phyloP scores from a whole-genome alignment of 2,113 vertebrate genomes.

The Oreocharis arfaki region DNA sequence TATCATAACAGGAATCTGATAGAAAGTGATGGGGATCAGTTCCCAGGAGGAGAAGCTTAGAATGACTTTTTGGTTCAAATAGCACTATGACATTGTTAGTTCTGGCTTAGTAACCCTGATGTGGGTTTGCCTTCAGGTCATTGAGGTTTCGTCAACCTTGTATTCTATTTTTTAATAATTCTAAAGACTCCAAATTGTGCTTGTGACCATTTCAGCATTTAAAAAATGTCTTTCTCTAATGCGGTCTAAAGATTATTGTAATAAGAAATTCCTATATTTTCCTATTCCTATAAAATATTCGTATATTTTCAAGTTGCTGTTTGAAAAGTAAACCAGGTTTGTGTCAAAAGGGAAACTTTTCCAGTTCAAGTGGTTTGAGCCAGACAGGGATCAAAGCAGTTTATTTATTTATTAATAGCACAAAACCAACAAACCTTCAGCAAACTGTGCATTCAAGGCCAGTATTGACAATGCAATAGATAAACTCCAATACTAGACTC shows the following conservation, averaged over 20 bases:
- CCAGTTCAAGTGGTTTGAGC: background rate
- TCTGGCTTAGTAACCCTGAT: constrained; percentile 23
- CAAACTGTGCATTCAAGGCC: background rate
- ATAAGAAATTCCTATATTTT: background rate
- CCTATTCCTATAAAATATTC: background rate
- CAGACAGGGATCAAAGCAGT: background rate
- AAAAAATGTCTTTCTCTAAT: background rate
- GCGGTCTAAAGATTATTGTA: background rate
- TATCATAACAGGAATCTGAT: constrained; percentile 16
- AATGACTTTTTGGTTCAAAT: constrained; percentile 20
- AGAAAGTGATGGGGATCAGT: constrained; percentile 15
- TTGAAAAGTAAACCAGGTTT: background rate
- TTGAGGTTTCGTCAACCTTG: background rate
- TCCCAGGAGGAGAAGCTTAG: constrained; percentile 19
- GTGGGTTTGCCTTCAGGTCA: background rate
- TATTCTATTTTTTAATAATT: background rate
- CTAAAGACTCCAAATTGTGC: background rate
- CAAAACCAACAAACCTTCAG: background rate
- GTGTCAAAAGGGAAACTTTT: background rate
- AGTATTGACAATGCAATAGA: background rate
- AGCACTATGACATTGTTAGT: background rate
- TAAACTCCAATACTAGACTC: background rate
- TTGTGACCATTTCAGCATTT: background rate
- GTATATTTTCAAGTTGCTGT: background rate
- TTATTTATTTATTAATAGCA: background rate